Evolutionary conservation across 2,888 invertebrate genomes (phyloP).

Genomic region (Sphinx pinastri): DNA sequence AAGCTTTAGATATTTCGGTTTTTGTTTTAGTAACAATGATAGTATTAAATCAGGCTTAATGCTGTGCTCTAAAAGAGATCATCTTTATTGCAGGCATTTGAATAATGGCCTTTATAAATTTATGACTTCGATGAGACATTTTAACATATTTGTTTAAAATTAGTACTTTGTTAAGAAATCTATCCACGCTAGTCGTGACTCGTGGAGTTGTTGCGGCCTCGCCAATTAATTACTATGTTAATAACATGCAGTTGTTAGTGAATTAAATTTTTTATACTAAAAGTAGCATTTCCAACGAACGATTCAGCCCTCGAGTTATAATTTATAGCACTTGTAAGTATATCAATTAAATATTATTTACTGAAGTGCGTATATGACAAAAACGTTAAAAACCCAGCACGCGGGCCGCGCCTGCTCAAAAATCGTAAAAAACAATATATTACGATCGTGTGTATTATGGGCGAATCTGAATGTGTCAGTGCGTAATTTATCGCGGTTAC

Average conservation of each 20-base stretch:
- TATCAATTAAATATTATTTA: constrained; percentile 33
- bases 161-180: too few species aligned
- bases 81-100: neutral
- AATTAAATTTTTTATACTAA: neutral
- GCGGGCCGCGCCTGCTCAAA: constrained; percentile 45
- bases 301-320: neutral
- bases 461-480: constrained; percentile 83
- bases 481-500: constrained; percentile 79
- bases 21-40: neutral
- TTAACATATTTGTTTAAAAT: neutral
- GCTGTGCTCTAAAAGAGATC: neutral
- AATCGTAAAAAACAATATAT: constrained; percentile 75
- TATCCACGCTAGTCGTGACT: neutral
- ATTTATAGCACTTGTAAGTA: constrained; percentile 24
- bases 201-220: neutral
- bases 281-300: constrained; percentile 6
- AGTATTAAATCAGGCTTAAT: neutral
- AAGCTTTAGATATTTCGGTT: neutral
- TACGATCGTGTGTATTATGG: constrained; percentile 79
- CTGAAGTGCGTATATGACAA: constrained; percentile 19
- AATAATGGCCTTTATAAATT: neutral
- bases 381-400: constrained; percentile 40
- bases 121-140: neutral
- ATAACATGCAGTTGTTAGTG: neutral
- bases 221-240: neutral